Evolutionary conservation across 1,140 invertebrate genomes (phyloP), one percentile per base, ranked within the genome.

Genomic region (Ceratosolen fusciceps): DNA sequence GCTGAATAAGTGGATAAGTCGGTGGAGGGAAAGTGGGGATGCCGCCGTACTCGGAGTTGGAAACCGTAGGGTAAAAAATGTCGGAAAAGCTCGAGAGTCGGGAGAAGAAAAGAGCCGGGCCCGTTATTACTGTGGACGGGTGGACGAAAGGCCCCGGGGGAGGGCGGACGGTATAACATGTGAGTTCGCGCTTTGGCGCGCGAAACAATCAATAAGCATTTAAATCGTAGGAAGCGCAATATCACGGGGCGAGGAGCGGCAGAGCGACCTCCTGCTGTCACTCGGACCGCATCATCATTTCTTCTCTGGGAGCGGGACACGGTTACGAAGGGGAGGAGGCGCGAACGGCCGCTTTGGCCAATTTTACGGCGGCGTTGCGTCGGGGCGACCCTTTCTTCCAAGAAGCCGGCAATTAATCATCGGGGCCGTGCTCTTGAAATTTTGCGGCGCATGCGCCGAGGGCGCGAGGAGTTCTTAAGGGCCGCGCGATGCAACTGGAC

Each of bases 351-450:
- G 75, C 37, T 62, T 77, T 77, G 52, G 62, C 49, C 52, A 78
- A 78, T 73, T 79, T 71, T 60, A 77, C 67, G 54, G 43, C 67
- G 73, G 56, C 56, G 37, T 74, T 74, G 49, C 54, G 29, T 21
- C 10, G 31, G 26, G 5, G 56, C 34, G 72, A 39, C 43, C 34
- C 60, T 0, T 75, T 75, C 60, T 75, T 75, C 74, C 74, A 21
- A 75, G 74, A 75, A 75, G 60, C 14, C 34, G 29, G 58, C 58
- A 65, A 68, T 70, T 70, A 70, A 70, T 70, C 39, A 26, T 31
- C 26, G 4, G 29, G 29, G 1, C 26, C 29, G 58, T 8, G 58
- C 58, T 34, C 26, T 1, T 62, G 29, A 34, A 34, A 34, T 14
- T 62, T 5, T 4, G 29, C 16, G 29, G 29, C 58, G 58, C 58